phyloP scores from a whole-genome alignment of 2,888 invertebrate species.

The Cryptocephalus primarius region DNA sequence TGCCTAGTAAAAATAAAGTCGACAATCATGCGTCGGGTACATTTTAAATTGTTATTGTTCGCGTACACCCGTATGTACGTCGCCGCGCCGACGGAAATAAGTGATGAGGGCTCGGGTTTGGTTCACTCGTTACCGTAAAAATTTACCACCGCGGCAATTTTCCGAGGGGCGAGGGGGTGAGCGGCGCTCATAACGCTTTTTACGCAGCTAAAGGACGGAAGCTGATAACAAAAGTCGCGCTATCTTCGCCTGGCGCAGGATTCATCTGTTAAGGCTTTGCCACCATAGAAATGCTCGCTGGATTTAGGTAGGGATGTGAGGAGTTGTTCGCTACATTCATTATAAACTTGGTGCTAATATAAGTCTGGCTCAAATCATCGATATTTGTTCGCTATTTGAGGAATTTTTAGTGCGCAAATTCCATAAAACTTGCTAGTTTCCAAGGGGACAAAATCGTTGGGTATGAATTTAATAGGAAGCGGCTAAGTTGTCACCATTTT shows the following conservation, averaged over 20 bases:
- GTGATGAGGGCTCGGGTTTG: conserved; percentile 5
- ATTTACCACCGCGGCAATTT: conserved; percentile 33
- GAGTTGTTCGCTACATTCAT: too few relatives aligned
- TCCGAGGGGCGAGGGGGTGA: conserved; percentile 13
- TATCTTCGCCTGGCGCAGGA: conserved; percentile 25
- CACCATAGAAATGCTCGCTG: too few relatives aligned
- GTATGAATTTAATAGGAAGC: too few relatives aligned
- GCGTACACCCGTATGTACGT: conserved; percentile 3
- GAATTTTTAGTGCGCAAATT: too few relatives aligned
- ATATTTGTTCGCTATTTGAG: too few relatives aligned
- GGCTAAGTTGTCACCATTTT: too few relatives aligned
- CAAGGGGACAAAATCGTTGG: too few relatives aligned
- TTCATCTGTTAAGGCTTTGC: conserved; percentile 14
- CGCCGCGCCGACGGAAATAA: conserved; percentile 11
- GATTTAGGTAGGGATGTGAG: too few relatives aligned
- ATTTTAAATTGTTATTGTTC: conserved; percentile 6
- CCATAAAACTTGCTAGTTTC: too few relatives aligned
- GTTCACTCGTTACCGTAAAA: conserved; percentile 31
- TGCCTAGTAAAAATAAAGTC: conserved; percentile 7
- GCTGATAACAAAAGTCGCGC: conserved; percentile 26
- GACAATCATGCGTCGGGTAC: conserved; percentile 2
- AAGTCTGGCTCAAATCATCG: too few relatives aligned
- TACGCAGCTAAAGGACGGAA: conserved; percentile 28
- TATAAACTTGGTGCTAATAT: too few relatives aligned
- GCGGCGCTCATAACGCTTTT: conserved; percentile 23